Evolutionary conservation across 2,113 vertebrate genomes (phyloP).

Genomic region (Strix uralensis): DNA sequence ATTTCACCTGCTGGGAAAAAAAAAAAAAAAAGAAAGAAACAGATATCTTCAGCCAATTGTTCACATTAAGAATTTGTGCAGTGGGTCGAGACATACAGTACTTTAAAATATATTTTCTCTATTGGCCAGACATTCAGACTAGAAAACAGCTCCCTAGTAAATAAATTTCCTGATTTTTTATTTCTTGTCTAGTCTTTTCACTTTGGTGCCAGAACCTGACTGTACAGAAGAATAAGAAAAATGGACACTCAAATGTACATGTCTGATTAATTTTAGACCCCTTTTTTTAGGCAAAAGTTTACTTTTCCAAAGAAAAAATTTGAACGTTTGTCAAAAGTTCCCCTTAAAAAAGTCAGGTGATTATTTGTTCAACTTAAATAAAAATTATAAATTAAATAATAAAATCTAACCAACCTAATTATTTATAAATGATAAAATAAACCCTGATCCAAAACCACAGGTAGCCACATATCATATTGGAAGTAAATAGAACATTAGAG

Average conservation of each 20-base stretch:
- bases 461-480: neutral
- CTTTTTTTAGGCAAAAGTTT: neutral
- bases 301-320: neutral
- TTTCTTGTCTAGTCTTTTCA: neutral
- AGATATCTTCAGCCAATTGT: neutral
- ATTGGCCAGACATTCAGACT: neutral
- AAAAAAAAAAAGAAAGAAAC: too few species aligned
- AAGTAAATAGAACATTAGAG: neutral
- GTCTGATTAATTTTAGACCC: neutral
- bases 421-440: neutral
- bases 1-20: neutral
- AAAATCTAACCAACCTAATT: neutral
- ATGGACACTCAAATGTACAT: neutral
- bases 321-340: neutral
- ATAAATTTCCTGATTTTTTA: neutral
- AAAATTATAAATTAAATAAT: neutral
- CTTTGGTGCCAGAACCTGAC: neutral
- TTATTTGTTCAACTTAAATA: neutral
- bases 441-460: neutral
- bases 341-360: neutral
- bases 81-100: accelerated
- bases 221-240: neutral
- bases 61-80: neutral
- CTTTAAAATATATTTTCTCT: neutral
- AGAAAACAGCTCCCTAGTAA: neutral